These are phyloP conservation scores for Drosophila azteca DNA, from an alignment of 1,140 invertebrate species.

Conservation along the genomic window DNA sequence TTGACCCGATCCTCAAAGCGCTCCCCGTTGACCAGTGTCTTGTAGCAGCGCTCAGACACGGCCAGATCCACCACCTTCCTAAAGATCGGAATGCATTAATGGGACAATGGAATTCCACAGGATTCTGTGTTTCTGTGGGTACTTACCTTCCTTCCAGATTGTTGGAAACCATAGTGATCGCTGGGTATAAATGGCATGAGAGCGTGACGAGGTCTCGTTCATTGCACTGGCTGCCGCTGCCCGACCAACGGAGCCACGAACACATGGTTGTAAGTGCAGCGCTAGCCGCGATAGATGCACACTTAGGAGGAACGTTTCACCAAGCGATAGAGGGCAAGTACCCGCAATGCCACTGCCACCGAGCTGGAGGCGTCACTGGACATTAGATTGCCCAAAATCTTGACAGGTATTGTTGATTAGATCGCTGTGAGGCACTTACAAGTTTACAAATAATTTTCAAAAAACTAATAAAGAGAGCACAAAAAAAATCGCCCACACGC, in stretches of 20 bases:
- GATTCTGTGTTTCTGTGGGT: conserved; percentile 8
- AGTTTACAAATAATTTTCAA: too few species aligned
- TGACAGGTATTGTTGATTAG: too few species aligned
- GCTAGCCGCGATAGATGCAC: conserved; percentile 86
- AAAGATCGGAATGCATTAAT: conserved; percentile 3
- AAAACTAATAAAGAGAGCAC: too few species aligned
- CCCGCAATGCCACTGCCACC: conserved; percentile 89
- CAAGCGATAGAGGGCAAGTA: conserved; percentile 88
- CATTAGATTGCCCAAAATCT: conserved; percentile 9
- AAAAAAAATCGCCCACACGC: too few species aligned
- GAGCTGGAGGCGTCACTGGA: conserved; percentile 37
- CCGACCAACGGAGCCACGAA: conserved; percentile 91
- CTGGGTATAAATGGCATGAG: conserved; percentile 97
- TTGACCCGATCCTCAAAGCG: conserved; percentile 97
- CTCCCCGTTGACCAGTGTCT: conserved; percentile 95
- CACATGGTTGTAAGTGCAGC: conserved; percentile 95
- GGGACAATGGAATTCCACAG: neutral
- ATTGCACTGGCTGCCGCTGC: conserved; percentile 96
- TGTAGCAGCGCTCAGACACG: conserved; percentile 96
- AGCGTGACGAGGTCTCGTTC: conserved; percentile 95
- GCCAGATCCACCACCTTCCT: conserved; percentile 93
- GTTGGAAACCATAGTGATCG: conserved; percentile 89
- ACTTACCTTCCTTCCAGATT: conserved; percentile 87
- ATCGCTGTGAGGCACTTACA: too few species aligned
- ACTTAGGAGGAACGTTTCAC: conserved; percentile 87